phyloP scores from a whole-genome alignment of 2,888 invertebrate genomes.

The Carpatolechia fugitivella region DNA sequence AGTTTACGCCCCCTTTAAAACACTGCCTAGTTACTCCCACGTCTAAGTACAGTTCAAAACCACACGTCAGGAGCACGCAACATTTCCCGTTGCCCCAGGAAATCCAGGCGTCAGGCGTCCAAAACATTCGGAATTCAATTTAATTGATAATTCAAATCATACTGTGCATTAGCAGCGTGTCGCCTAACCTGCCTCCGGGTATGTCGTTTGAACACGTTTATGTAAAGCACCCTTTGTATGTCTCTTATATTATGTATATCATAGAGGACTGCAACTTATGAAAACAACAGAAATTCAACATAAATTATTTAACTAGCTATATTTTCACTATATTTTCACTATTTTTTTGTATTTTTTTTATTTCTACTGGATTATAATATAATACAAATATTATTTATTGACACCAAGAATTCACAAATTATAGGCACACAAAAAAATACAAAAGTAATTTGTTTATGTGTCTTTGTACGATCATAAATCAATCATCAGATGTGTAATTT shows the following conservation, averaged over 20 bases:
- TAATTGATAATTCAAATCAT: constrained; percentile 30
- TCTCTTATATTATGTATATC: not conserved
- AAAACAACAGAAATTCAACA: too few relatives aligned
- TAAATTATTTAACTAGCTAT: too few relatives aligned
- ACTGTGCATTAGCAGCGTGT: constrained; percentile 32
- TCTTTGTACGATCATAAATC: too few relatives aligned
- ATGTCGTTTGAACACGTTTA: constrained; percentile 33
- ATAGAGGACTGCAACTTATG: too few relatives aligned
- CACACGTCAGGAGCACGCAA: constrained; percentile 22
- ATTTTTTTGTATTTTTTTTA: too few relatives aligned
- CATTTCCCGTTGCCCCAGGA: constrained; percentile 25
- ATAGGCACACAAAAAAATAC: too few relatives aligned
- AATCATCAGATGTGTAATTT: too few relatives aligned
- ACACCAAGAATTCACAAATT: too few relatives aligned
- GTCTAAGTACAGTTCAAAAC: constrained; percentile 4
- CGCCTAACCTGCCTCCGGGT: constrained; percentile 36
- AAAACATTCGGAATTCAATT: constrained; percentile 40
- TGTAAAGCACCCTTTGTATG: constrained; percentile 20
- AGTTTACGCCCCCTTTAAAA: not conserved
- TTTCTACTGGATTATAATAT: too few relatives aligned
- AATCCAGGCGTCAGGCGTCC: constrained; percentile 37
- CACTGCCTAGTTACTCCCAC: not conserved
- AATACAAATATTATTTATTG: too few relatives aligned
- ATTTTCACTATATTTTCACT: too few relatives aligned
- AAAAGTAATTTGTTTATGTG: too few relatives aligned